These are phyloP conservation scores for Lissocephala sabroskyi DNA, from an alignment of 2,888 invertebrate genomes.

Conservation along the genomic window DNA sequence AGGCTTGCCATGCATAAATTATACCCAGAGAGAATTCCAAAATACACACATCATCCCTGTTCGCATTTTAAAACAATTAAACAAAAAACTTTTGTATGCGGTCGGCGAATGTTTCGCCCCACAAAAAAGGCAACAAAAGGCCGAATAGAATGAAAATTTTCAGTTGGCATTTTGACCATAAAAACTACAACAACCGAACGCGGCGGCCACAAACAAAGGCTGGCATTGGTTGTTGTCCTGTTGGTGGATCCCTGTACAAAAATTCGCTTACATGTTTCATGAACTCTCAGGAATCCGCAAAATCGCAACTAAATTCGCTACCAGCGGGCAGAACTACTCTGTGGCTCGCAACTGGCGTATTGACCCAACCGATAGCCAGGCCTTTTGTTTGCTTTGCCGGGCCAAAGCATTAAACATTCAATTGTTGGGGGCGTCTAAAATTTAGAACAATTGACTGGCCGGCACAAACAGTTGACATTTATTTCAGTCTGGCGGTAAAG, in stretches of 20 bases:
- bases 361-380: not conserved
- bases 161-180: too few relatives aligned
- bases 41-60: not conserved
- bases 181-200: too few relatives aligned
- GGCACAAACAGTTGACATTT: too few relatives aligned
- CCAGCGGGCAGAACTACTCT: too few relatives aligned
- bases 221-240: too few relatives aligned
- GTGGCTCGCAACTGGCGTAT: too few relatives aligned
- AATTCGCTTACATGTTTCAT: not conserved
- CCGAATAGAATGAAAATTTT: too few relatives aligned
- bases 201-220: too few relatives aligned
- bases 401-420: conserved; percentile 7
- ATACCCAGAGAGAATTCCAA: not conserved
- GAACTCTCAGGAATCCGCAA: not conserved
- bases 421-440: conserved; percentile 2
- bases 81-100: conserved; percentile 1
- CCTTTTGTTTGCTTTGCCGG: too few relatives aligned
- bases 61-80: conserved; percentile 5
- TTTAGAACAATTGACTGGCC: not conserved
- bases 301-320: conserved; percentile 2
- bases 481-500: too few relatives aligned
- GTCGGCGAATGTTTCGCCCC: too few relatives aligned
- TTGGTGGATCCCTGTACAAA: too few relatives aligned
- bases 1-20: conserved; percentile 6
- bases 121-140: not conserved